Percentiles rank a stretch among this genome's conserved stretches.
Evolutionary conservation across 2,113 vertebrate genomes (phyloP).

Genomic region (Gulo gulo): DNA sequence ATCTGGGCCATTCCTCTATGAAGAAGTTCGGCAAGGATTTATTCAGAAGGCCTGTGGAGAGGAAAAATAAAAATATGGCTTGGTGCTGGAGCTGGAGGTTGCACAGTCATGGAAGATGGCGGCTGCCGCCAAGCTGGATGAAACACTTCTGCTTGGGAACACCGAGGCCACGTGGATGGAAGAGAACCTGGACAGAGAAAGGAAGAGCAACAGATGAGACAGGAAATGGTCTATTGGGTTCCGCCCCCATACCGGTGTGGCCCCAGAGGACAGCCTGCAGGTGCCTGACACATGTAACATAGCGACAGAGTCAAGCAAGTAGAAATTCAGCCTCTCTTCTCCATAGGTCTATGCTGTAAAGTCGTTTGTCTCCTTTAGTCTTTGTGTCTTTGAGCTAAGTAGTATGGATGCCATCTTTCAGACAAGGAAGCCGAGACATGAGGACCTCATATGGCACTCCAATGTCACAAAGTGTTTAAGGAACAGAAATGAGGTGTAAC

Average conservation of each 20-base stretch:
- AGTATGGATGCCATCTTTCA: not conserved
- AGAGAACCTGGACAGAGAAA: not conserved
- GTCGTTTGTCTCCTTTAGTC: not conserved
- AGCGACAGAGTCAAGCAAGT: not conserved
- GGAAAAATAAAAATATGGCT: not conserved
- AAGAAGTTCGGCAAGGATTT: conserved; percentile 52
- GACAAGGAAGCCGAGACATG: not conserved
- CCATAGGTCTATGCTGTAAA: not conserved
- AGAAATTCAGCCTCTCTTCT: not conserved
- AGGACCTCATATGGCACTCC: not conserved
- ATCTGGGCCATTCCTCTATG: conserved; percentile 46
- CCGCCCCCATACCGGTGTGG: rapidly evolving
- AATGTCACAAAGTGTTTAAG: not conserved
- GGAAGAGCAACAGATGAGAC: not conserved
- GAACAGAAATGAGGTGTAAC: not conserved
- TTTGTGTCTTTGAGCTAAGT: not conserved
- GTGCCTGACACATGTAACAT: not conserved
- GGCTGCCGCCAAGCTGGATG: not conserved
- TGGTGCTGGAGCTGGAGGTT: not conserved
- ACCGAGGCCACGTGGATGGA: not conserved
- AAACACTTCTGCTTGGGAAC: not conserved
- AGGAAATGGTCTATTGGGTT: not conserved
- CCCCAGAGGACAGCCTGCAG: not conserved
- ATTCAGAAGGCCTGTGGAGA: conserved; percentile 16
- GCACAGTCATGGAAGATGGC: not conserved